These are phyloP conservation scores for Eueremaeus valkanovi DNA, from an alignment of 2,888 invertebrate species.

Conservation along the genomic window DNA sequence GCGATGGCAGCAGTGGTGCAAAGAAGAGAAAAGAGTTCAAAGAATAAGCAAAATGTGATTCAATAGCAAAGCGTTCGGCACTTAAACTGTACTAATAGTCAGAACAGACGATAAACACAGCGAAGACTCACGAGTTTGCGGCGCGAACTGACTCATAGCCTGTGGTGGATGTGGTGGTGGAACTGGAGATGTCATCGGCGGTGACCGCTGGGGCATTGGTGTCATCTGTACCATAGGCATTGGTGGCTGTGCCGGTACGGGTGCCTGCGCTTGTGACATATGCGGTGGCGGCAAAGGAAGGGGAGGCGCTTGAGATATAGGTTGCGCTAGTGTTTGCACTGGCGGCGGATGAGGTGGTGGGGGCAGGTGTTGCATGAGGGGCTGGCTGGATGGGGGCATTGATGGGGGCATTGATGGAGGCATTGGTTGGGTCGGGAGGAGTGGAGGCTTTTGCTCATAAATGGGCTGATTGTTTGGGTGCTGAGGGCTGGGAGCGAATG, in stretches of 20 bases:
- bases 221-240: neutral
- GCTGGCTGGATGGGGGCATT: slow-evolving; percentile 13
- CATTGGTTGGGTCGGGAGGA: slow-evolving; percentile 7
- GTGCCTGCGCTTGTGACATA: slow-evolving; percentile 4
- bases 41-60: slow-evolving; percentile 5
- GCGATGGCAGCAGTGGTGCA: neutral
- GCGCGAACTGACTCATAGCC: slow-evolving; percentile 6
- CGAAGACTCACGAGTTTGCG: slow-evolving; percentile 21
- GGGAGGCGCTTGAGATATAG: slow-evolving; percentile 17
- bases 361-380: slow-evolving; percentile 28
- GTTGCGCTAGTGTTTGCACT: neutral
- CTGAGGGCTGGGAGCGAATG: neutral
- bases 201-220: neutral
- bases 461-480: slow-evolving; percentile 18
- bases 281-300: slow-evolving; percentile 31
- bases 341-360: slow-evolving; percentile 10
- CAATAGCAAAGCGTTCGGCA: neutral
- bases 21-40: neutral
- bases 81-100: neutral
- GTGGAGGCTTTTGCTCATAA: slow-evolving; percentile 28
- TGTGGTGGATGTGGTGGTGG: slow-evolving; percentile 14
- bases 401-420: slow-evolving; percentile 15
- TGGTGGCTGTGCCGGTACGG: slow-evolving; percentile 10
- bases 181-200: slow-evolving; percentile 25
- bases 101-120: neutral